Percentiles rank a stretch among this genome's conserved stretches.
Evolutionary conservation across 2,113 vertebrate species (phyloP).

Genomic region (Erpornis zantholeuca): DNA sequence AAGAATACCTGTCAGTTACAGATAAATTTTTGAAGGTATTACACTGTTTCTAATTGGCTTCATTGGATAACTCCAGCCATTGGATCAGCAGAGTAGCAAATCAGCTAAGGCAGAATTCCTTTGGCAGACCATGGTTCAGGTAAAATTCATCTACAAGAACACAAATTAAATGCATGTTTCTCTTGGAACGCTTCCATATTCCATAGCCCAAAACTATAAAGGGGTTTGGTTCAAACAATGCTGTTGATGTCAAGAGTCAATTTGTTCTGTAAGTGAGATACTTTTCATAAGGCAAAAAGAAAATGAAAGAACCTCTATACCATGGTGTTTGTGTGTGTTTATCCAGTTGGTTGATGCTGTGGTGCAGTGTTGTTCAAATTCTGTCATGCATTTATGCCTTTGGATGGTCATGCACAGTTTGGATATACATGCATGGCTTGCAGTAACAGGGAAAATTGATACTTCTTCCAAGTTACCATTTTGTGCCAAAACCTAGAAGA

Average conservation of each 20-base stretch:
- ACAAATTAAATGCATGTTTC: neutral
- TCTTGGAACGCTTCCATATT: neutral
- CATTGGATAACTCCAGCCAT: neutral
- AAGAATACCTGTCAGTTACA: neutral
- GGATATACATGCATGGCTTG: neutral
- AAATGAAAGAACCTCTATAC: neutral
- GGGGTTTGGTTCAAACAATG: neutral
- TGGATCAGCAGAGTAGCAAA: neutral
- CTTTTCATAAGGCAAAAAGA: neutral
- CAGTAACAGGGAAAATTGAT: neutral
- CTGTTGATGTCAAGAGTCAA: neutral
- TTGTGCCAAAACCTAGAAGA: neutral
- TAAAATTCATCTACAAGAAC: conserved; percentile 6
- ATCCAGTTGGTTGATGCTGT: neutral
- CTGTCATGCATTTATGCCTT: neutral
- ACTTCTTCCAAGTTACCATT: neutral
- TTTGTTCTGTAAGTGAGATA: neutral
- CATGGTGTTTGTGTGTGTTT: neutral
- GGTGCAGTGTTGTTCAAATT: neutral
- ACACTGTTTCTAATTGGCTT: neutral
- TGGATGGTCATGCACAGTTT: neutral
- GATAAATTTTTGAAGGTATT: neutral
- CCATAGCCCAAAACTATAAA: neutral
- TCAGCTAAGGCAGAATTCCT: neutral
- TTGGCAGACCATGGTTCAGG: neutral